Conservation (phyloP, 2,888 invertebrate species). For the Onchidella celtica region DNA sequence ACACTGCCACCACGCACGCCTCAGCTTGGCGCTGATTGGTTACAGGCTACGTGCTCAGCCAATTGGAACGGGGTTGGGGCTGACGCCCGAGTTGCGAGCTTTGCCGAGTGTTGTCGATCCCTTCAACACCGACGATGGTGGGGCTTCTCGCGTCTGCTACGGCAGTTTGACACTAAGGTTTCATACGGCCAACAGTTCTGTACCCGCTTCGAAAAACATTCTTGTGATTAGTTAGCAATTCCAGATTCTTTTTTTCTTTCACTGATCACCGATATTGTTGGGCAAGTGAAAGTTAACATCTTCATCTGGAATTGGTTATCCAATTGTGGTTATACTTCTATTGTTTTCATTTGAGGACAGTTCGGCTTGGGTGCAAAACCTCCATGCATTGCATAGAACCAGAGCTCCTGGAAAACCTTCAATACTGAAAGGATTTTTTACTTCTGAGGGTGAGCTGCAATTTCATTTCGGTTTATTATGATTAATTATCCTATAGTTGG, state of each 20-base stretch:
- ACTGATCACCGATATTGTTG: neutral
- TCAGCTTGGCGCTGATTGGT: constrained; percentile 35
- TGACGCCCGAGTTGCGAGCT: constrained; percentile 49
- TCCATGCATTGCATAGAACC: too few relatives aligned
- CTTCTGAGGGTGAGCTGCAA: too few relatives aligned
- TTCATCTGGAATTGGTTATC: neutral
- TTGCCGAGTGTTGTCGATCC: constrained; percentile 19
- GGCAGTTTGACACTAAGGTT: constrained; percentile 36
- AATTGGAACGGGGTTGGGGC: constrained; percentile 36
- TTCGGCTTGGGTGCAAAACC: too few relatives aligned
- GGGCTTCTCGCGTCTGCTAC: constrained; percentile 3
- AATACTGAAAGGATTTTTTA: too few relatives aligned
- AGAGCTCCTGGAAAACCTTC: too few relatives aligned
- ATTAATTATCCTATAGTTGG: too few relatives aligned
- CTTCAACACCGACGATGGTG: constrained; percentile 10
- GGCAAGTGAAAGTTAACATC: neutral
- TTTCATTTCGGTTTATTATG: too few relatives aligned
- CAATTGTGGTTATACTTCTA: neutral
- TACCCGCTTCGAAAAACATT: constrained; percentile 16
- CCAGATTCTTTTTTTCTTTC: neutral
- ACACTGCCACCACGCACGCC: constrained; percentile 33
- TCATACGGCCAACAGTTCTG: neutral
- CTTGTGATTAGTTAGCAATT: constrained; percentile 26
- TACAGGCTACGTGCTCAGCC: constrained; percentile 17
- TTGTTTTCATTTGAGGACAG: too few relatives aligned